Conservation (phyloP, 2,113 vertebrate species). For the Aptenodytes forsteri region DNA sequence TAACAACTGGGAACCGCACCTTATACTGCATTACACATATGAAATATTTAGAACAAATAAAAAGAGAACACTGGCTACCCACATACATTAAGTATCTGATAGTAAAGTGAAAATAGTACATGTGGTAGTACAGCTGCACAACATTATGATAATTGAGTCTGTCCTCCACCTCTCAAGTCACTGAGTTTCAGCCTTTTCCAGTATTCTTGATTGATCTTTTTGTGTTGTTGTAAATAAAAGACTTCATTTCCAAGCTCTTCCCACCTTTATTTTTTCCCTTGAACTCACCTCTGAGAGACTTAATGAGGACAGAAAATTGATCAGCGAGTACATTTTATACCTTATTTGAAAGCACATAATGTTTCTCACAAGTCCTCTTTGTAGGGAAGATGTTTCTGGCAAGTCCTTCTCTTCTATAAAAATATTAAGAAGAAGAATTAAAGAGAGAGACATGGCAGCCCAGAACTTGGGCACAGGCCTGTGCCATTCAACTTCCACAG, state of each 20-base stretch:
- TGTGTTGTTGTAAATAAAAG: neutral
- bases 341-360: constrained; percentile 20
- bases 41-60: constrained; percentile 16
- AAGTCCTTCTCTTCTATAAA: neutral
- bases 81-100: neutral
- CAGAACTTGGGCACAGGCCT: neutral
- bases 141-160: neutral
- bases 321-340: neutral
- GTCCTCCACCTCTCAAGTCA: neutral
- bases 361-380: neutral
- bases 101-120: constrained; percentile 5
- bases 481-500: neutral
- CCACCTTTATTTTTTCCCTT: neutral
- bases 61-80: neutral
- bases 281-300: constrained; percentile 41
- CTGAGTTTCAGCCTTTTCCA: neutral
- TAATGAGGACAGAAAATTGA: constrained; percentile 52
- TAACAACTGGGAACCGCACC: neutral
- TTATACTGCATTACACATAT: neutral
- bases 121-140: neutral
- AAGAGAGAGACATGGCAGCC: neutral
- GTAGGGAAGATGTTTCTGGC: neutral
- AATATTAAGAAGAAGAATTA: neutral
- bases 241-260: constrained; percentile 10
- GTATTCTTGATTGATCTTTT: neutral